Percentiles rank a stretch among this genome's conserved stretches.
phyloP scores from a whole-genome alignment of 2,797 vertebrate genomes.

The Helarctos malayanus region DNA sequence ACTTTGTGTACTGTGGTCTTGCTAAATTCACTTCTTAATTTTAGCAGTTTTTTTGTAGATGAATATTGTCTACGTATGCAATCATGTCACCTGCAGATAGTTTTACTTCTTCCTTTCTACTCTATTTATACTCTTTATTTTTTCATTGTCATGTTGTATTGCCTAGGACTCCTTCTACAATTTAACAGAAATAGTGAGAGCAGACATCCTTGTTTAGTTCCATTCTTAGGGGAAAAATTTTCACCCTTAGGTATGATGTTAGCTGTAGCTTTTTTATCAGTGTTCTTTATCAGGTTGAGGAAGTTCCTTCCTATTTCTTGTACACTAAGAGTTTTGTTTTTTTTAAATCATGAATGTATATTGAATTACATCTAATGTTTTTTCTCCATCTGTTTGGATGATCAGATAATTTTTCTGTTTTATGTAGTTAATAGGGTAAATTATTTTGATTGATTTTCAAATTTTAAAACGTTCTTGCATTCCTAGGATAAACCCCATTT shows the following conservation, averaged over 20 bases:
- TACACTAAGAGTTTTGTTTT: not conserved
- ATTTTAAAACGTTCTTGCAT: not conserved
- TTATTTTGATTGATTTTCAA: slow-evolving; percentile 24
- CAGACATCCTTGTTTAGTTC: not conserved
- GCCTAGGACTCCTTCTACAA: not conserved
- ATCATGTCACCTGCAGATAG: not conserved
- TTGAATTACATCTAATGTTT: not conserved
- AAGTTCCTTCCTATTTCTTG: not conserved
- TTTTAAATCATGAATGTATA: not conserved
- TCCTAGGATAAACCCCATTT: not conserved
- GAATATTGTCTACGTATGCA: not conserved
- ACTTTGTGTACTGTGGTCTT: not conserved
- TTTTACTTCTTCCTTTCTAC: not conserved
- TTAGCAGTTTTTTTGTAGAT: not conserved
- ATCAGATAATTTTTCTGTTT: not conserved
- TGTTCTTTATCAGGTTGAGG: not conserved
- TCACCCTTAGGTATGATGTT: not conserved
- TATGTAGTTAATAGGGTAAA: not conserved
- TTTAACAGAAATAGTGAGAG: not conserved
- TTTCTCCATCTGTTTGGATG: not conserved
- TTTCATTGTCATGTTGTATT: not conserved
- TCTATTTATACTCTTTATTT: not conserved
- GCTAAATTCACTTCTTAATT: not conserved
- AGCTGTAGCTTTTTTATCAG: not conserved
- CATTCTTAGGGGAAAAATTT: not conserved